Base-by-base conservation (phyloP, 2,113 vertebrate genomes). In the Spermophilus dauricus region DNA sequence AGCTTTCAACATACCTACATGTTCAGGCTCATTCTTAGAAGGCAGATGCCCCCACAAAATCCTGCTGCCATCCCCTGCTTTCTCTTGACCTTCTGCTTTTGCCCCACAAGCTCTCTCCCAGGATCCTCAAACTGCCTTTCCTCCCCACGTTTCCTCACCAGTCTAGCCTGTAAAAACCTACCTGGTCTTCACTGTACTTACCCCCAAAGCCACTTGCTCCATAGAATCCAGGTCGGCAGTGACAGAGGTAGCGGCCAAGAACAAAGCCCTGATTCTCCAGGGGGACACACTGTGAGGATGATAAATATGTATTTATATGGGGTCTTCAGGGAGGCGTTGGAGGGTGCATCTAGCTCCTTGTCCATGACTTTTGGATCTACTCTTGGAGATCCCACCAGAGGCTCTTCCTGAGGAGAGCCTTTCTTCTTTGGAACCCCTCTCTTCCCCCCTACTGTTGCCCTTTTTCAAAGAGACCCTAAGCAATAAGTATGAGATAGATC, bases 221-320 rank as follows among this genome's bases (percentile, higher is more conserved):
- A 5, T 99, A 99, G 98, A 98, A 99, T 30, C 99, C 99, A 2
- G 99, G 99, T 96, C 98, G 99, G 97, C 99, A 99, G 86, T 97
- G 98, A 96, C 99, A 99, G 98, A 99, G 98, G 98, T 99, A 99
- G 97, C 98, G 99, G 93, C 99, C 99, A 69, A 99, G 98, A 48
- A 99, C 97, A 80, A 99, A 99, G n/a, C 99, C 99, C 0, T 73
- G 98, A 76, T 98, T 99, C 78, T 99, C 98, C 96, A 99, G 98
- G 1, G 99, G 98, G 65, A 99, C 58, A 70, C 99, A 99, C 99
- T 99, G 97, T 61, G 76, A 76, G 95, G 37, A 81, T 2, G 37
- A 96, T 90, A 94, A 78, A 82, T 1, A 8, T 63, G 7, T 28
- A 18, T 86, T 91, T 72, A 8, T 4, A 18, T 2, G 30, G 22